Conservation (phyloP, 2,888 invertebrate genomes). For the Abrostola triplasia region DNA sequence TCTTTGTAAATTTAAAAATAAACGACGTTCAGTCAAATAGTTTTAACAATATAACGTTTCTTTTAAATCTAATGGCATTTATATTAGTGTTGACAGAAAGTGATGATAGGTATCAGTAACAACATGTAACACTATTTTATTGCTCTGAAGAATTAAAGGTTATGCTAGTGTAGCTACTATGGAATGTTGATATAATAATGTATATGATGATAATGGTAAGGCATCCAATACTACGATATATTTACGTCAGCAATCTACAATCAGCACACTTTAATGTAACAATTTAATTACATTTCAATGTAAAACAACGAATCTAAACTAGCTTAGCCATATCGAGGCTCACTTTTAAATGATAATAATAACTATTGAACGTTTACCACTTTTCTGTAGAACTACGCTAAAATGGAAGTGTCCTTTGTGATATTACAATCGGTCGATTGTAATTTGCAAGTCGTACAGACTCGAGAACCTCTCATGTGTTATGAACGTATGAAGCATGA, state of each 20-base stretch:
- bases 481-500: conserved; percentile 5
- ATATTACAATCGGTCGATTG: conserved; percentile 30
- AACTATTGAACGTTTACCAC: conserved; percentile 41
- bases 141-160: background rate
- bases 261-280: conserved; percentile 3
- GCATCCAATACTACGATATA: conserved; percentile 17
- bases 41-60: background rate
- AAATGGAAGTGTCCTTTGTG: conserved; percentile 35
- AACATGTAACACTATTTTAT: background rate
- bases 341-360: conserved; percentile 26
- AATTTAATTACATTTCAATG: conserved; percentile 11
- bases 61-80: conserved; percentile 35
- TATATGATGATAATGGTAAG: conserved; percentile 7
- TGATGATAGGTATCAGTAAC: background rate
- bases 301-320: conserved; percentile 15
- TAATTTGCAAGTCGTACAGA: conserved; percentile 30
- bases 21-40: conserved; percentile 43
- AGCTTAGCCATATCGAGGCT: conserved; percentile 5
- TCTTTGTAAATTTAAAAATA: conserved; percentile 17
- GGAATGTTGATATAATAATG: conserved; percentile 35
- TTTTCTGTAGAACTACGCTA: conserved; percentile 32
- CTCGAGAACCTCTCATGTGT: conserved; percentile 42
- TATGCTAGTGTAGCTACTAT: conserved; percentile 6
- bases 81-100: conserved; percentile 11
- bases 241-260: background rate